Evolutionary conservation across 2,113 vertebrate species (phyloP), one percentile per base, ranked within the genome.

Genomic region (Diadophis punctatus): DNA sequence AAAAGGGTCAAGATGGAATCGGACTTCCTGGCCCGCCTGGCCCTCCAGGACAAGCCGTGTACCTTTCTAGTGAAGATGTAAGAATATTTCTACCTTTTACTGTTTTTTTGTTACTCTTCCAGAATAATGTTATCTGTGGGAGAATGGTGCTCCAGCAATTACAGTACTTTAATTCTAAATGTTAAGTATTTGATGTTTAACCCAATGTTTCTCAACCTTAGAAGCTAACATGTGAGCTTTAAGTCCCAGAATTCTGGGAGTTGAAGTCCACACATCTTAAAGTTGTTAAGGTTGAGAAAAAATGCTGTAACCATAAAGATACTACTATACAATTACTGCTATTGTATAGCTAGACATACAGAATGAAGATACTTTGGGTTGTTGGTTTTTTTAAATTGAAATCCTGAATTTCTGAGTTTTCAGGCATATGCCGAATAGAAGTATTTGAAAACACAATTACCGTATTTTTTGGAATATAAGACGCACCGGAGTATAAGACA

Each of bases 11-110:
- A 95, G 98, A 99, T 8, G 99, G 98, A 23, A 95, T 96, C 1
- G 98, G 98, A 27, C 93, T 97, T 10, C 98, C 98, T 0, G 99
- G 99, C 3, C 98, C 97, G 12, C 98, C 98, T 0, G 99, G 99
- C 0, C 97, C 97, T 4, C 98, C 99, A 0, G 99, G 99, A 46
- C 97, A 98, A 90, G 95, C 98, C 1, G 55, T 98, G 93, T 94
- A 98, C 92, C 46, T 97, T 16, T 95, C 97, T 0, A 89, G 95
- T 0, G 94, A 96, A 91, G 97, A 97, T 0, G 98, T 98, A 96
- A 97, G 97, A 93, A 84, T 46, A 1, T 3, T 46, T 87, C 12
- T 90, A 9, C 23, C 51, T 90, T 58, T 4, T 49, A 11, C n/a
- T 53, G 14, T n/a, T 74, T 68, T 46, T 27, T 86, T 92, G 11